Evolutionary conservation across 2,888 invertebrate genomes (phyloP).

Genomic region (Ormyrus nitidulus): DNA sequence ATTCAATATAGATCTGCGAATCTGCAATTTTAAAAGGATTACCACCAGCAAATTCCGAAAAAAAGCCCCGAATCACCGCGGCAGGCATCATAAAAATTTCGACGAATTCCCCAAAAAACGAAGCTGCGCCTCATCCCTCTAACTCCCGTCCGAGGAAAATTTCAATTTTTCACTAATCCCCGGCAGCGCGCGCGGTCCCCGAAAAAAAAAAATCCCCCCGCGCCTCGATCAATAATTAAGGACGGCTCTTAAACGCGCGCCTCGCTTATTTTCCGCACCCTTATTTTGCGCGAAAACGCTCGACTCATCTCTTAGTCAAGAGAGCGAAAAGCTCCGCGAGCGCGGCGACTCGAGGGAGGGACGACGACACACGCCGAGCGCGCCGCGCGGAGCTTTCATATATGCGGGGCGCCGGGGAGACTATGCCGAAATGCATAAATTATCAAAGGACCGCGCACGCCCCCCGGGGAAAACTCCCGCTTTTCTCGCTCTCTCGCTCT

Average conservation of each 20-base stretch:
- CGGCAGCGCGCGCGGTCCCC: too few relatives aligned
- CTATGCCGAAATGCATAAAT: slow-evolving; percentile 70
- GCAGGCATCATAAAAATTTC: too few relatives aligned
- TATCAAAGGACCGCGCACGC: slow-evolving; percentile 63
- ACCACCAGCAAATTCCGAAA: too few relatives aligned
- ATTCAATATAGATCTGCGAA: too few relatives aligned
- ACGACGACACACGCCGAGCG: too few relatives aligned
- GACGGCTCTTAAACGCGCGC: not conserved
- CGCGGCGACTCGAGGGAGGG: not conserved
- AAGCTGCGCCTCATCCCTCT: too few relatives aligned
- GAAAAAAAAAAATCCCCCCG: not conserved
- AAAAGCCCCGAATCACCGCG: too few relatives aligned
- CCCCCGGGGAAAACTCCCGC: slow-evolving; percentile 30
- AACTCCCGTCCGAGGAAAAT: not conserved
- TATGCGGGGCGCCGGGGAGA: slow-evolving; percentile 60
- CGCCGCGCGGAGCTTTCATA: slow-evolving; percentile 51
- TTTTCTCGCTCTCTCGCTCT: slow-evolving; percentile 26
- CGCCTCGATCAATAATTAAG: slow-evolving; percentile 37
- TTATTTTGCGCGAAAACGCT: slow-evolving; percentile 45
- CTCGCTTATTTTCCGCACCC: slow-evolving; percentile 45
- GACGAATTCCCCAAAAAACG: too few relatives aligned
- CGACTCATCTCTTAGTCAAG: slow-evolving; percentile 53
- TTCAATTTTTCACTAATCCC: slow-evolving; percentile 14
- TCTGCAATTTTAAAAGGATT: too few relatives aligned
- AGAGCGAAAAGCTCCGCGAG: slow-evolving; percentile 5